Percentiles rank a stretch among this genome's conserved stretches.
phyloP scores from a whole-genome alignment of 2,797 vertebrate species.

The Agapornis canus region DNA sequence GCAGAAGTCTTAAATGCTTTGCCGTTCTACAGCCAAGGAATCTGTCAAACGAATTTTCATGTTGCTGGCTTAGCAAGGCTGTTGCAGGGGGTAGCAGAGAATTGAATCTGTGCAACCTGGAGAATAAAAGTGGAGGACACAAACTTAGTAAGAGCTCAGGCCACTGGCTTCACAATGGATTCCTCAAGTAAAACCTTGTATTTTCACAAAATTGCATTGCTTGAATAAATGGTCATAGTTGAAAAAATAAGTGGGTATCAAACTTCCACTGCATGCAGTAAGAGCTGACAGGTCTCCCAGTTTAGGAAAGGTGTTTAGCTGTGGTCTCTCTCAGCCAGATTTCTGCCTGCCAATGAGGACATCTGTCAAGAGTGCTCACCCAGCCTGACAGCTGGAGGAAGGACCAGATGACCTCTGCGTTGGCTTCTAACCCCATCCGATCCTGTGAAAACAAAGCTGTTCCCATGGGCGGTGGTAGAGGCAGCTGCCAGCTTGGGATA shows the following conservation, averaged over 20 bases:
- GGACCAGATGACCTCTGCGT: neutral
- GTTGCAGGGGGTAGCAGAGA: neutral
- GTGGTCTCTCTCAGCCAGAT: neutral
- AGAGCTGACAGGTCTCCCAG: neutral
- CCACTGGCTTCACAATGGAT: neutral
- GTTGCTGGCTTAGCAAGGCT: neutral
- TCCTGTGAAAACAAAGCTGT: neutral
- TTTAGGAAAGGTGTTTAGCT: neutral
- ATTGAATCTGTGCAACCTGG: neutral
- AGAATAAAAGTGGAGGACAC: neutral
- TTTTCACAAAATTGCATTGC: neutral
- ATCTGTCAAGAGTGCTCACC: neutral
- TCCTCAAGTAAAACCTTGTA: neutral
- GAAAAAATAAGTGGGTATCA: neutral
- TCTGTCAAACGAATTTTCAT: neutral
- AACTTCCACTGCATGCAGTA: rapidly evolving
- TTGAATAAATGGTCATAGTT: neutral
- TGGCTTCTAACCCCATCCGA: neutral
- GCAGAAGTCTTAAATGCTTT: neutral
- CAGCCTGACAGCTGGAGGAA: neutral
- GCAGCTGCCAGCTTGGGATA: constrained; percentile 36
- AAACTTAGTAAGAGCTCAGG: neutral
- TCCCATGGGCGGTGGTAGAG: neutral
- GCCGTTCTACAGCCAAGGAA: neutral
- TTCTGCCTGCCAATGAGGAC: neutral